Conservation (phyloP, 2,797 vertebrate species). For the Amphiprion clarkii region DNA sequence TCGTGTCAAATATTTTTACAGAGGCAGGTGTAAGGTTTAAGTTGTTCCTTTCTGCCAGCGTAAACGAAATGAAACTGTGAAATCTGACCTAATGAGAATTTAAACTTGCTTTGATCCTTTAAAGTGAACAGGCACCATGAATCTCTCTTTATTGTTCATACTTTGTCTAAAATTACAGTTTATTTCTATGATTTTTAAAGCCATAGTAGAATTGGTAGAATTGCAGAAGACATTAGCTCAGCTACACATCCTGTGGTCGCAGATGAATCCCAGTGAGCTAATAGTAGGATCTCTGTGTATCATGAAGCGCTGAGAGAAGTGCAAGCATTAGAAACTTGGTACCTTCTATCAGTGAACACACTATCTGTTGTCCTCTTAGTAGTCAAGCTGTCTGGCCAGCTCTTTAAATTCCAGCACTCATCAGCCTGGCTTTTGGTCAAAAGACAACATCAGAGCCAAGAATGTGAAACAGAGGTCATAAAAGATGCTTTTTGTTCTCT, state of each 20-base stretch:
- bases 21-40: neutral
- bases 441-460: slow-evolving; percentile 33
- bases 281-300: neutral
- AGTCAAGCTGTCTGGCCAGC: slow-evolving; percentile 44
- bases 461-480: slow-evolving; percentile 10
- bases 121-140: neutral
- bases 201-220: neutral
- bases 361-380: slow-evolving; percentile 44
- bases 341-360: slow-evolving; percentile 33
- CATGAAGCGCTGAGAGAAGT: neutral
- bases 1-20: neutral
- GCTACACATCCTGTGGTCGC: neutral
- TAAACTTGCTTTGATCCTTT: neutral
- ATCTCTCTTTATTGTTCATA: neutral
- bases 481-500: slow-evolving; percentile 23
- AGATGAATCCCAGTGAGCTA: slow-evolving; percentile 14
- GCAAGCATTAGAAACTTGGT: slow-evolving; percentile 11
- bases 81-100: neutral
- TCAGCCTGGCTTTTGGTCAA: slow-evolving; percentile 40
- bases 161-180: too few relatives aligned
- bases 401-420: slow-evolving; percentile 74
- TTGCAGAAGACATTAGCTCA: slow-evolving; percentile 8
- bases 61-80: neutral
- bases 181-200: too few relatives aligned
- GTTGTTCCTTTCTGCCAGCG: neutral